Evolutionary conservation across 2,113 vertebrate genomes (phyloP).

Genomic region (Pleuronectes platessa): DNA sequence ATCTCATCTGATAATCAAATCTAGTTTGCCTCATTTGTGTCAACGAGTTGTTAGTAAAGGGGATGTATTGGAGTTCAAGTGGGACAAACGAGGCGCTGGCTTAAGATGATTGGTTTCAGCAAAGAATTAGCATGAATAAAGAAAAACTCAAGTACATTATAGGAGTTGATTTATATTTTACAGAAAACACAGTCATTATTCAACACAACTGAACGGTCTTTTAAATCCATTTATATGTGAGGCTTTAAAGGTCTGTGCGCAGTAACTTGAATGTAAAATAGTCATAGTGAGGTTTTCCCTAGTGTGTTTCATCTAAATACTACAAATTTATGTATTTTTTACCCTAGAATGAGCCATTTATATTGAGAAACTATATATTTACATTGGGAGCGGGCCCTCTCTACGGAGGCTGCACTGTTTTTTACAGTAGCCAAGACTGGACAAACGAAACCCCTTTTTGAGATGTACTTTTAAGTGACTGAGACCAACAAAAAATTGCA

Average conservation of each 20-base stretch:
- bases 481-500: no score
- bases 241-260: neutral
- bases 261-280: no score
- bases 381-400: no score
- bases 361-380: no score
- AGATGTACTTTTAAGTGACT: neutral
- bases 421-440: no score
- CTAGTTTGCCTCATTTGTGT: slow-evolving; percentile 3
- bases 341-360: no score
- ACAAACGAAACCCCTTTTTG: no score
- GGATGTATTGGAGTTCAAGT: neutral
- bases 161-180: neutral
- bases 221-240: neutral
- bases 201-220: neutral
- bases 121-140: neutral
- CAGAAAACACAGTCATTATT: neutral
- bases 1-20: slow-evolving; percentile 19
- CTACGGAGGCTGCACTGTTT: no score
- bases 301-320: no score
- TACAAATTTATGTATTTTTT: no score
- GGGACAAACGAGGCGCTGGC: slow-evolving; percentile 3
- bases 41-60: slow-evolving; percentile 3
- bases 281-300: no score
- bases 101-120: neutral
- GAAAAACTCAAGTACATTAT: neutral